Conservation (phyloP, 2,797 vertebrate species). For the Sciurus carolinensis region DNA sequence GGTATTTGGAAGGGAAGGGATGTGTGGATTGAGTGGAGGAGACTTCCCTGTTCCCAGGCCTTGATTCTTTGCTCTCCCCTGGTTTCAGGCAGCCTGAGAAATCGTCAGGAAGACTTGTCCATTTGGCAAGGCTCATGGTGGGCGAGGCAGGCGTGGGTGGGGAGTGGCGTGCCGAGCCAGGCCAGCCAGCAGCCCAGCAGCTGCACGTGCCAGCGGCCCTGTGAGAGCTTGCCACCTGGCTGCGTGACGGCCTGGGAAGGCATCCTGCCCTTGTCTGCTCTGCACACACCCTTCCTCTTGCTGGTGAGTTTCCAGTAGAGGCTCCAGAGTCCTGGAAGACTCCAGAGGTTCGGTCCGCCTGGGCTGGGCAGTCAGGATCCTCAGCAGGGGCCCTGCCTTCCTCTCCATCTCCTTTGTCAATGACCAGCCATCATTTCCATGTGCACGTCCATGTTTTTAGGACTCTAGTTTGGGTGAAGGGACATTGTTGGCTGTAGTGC, state of each 20-base stretch:
- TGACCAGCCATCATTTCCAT: fast-evolving
- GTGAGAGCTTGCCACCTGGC: not conserved
- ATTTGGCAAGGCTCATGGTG: not conserved
- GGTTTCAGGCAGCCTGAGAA: not conserved
- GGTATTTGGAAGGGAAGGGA: not conserved
- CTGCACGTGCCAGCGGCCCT: not conserved
- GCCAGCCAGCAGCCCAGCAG: not conserved
- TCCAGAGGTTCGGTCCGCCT: not conserved
- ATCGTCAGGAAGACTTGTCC: not conserved
- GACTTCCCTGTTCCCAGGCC: not conserved
- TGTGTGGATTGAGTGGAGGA: not conserved
- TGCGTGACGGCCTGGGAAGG: not conserved
- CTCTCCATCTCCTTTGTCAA: not conserved
- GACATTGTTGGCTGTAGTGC: not conserved
- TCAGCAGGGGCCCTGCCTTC: fast-evolving
- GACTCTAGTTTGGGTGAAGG: not conserved
- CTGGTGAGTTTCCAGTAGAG: fast-evolving
- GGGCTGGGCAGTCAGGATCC: not conserved
- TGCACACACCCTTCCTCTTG: fast-evolving
- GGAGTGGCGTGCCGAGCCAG: not conserved
- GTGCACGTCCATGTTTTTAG: fast-evolving
- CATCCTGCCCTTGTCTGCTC: fast-evolving
- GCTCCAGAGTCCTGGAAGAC: fast-evolving
- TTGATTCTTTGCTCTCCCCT: not conserved
- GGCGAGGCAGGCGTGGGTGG: not conserved